A percentile compares a stretch with the other conserved stretches of the same genome.
These are phyloP conservation scores for Dendrolimus punctatus DNA, from an alignment of 1,140 invertebrate species.

Conservation along the genomic window DNA sequence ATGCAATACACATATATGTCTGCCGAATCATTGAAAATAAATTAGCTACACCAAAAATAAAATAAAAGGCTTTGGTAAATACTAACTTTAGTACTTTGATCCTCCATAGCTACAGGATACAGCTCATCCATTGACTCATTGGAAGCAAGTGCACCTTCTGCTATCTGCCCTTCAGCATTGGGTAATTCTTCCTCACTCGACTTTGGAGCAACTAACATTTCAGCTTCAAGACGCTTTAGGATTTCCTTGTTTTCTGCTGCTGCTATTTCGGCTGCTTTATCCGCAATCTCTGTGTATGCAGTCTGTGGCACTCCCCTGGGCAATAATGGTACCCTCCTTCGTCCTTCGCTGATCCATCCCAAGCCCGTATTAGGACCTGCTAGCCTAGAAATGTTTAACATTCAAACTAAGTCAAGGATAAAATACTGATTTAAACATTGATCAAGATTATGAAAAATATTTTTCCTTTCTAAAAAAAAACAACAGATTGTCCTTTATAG, in stretches of 20 bases:
- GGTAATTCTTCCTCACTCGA: constrained; percentile 47
- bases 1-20: no score
- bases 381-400: constrained; percentile 70
- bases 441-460: no score
- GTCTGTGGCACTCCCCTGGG: constrained; percentile 87
- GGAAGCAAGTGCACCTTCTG: constrained; percentile 26
- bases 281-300: constrained; percentile 88
- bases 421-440: no score
- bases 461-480: no score
- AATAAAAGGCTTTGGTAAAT: neutral
- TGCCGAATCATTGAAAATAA: neutral
- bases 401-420: no score
- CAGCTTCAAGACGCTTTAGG: constrained; percentile 46
- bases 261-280: constrained; percentile 72
- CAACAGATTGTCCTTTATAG: no score
- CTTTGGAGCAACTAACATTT: constrained; percentile 41
- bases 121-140: constrained; percentile 46
- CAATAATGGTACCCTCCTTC: constrained; percentile 85
- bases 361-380: constrained; percentile 84
- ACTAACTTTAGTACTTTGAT: constrained; percentile 39
- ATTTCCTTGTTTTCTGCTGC: constrained; percentile 63
- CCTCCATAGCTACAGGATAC: constrained; percentile 62
- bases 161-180: constrained; percentile 41
- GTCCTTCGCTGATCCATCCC: constrained; percentile 90
- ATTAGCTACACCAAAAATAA: neutral